Evolutionary conservation across 2,797 vertebrate genomes (phyloP).

Genomic region (Poeciliopsis infans): DNA sequence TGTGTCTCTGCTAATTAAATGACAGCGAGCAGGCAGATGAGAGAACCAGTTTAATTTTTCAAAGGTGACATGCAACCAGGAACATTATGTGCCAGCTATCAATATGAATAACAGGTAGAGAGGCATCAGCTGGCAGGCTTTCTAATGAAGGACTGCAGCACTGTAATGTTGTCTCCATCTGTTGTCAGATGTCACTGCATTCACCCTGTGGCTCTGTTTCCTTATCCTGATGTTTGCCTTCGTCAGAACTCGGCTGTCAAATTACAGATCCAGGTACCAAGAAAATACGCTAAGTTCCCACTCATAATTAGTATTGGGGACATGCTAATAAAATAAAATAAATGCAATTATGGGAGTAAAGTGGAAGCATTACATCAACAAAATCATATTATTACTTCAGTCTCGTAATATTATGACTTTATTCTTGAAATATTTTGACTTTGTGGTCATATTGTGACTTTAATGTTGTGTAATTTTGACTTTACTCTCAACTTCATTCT

Average conservation of each 20-base stretch:
- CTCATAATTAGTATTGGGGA: background rate
- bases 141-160: slow-evolving; percentile 63
- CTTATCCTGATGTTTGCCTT: slow-evolving; percentile 50
- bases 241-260: slow-evolving; percentile 42
- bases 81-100: slow-evolving; percentile 65
- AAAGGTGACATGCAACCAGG: slow-evolving; percentile 62
- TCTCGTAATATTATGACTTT: no score
- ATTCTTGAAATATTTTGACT: no score
- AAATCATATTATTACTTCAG: no score
- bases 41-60: slow-evolving; percentile 73
- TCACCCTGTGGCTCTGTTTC: slow-evolving; percentile 28
- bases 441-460: no score
- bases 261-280: slow-evolving; percentile 48
- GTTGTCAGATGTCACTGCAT: slow-evolving; percentile 64
- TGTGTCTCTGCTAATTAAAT: slow-evolving; percentile 72
- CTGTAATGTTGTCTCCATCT: slow-evolving; percentile 56
- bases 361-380: no score
- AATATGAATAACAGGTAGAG: slow-evolving; percentile 63
- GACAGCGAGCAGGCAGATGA: slow-evolving; percentile 58
- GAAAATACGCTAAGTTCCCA: background rate
- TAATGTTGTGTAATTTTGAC: no score
- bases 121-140: slow-evolving; percentile 57
- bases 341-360: no score
- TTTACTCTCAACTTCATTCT: no score
- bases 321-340: no score